Base-by-base conservation (phyloP, 1,140 invertebrate genomes). In the Hypsibius dujardini region DNA sequence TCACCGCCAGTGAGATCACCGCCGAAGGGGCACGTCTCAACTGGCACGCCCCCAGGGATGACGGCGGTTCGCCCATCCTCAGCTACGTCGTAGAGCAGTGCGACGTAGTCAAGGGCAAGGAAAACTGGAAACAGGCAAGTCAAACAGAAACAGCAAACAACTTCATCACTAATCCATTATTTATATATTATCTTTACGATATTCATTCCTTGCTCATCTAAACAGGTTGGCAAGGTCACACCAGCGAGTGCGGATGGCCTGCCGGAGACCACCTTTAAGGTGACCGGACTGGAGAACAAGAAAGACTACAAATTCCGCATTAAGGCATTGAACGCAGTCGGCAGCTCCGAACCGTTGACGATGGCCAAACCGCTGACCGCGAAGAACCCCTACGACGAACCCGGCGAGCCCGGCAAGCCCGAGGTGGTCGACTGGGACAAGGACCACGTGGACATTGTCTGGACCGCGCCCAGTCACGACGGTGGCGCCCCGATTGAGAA, bases 41-140 rank as follows among this genome's bases (percentile, higher is more conserved):
- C 42, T 99, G 95, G 89, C 92, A 95, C 75, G 83, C 86, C 71
- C 90, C 92, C 0, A 85, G 87, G 76, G 93, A 98, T 77, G 90
- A 96, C 78, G 96, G 96, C 77, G 93, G 93, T 67, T 81, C 87
- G 70, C 90, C 90, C 1, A 85, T 98, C 67, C 83, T 84, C 1
- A 89, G 95, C 80, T 99, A 98, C 77, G 80, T 94, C 14, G 87
- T 99, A 75, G 95, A 99, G 82, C 86, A 92, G 79, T 88, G 95
- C 80, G 95, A 98, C 74, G 73, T 78, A 42, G 76, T 76, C 45
- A 79, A 77, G 70, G 79, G 79, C 14, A 80, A 79, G 80, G 74
- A 77, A 77, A 62, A 78, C 79, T 1, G 75, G 72, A 12, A 47
- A 59, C 28, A n/a, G n/a, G n/a, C n/a, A n/a, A n/a, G n/a, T n/a